phyloP scores from a whole-genome alignment of 2,797 vertebrate genomes.

The Hemitrygon akajei region DNA sequence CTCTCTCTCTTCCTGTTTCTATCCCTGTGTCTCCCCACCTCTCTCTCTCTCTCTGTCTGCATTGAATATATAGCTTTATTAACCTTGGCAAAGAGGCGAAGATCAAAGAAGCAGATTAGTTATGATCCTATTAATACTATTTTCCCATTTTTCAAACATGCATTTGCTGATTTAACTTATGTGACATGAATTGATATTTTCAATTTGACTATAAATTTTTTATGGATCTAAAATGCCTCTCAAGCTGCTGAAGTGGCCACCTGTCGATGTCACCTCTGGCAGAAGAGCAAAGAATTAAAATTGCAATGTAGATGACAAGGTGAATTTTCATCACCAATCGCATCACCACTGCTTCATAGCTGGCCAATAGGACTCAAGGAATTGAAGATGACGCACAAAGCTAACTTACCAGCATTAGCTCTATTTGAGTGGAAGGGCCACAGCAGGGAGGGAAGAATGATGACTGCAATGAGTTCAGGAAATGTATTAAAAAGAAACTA shows the following conservation, averaged over 20 bases:
- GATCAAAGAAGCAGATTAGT: background rate
- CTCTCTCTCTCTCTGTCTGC: background rate
- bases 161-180: background rate
- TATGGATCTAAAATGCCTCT: background rate
- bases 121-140: background rate
- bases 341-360: no score
- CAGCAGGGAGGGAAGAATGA: background rate
- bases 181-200: background rate
- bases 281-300: background rate
- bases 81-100: background rate
- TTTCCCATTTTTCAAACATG: background rate
- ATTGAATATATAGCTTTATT: no score
- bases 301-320: background rate
- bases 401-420: background rate
- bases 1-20: background rate
- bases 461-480: background rate
- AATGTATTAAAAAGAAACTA: background rate
- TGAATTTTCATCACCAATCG: background rate
- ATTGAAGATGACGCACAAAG: background rate
- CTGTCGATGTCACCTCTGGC: background rate
- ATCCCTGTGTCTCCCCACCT: background rate
- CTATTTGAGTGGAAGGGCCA: background rate
- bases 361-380: background rate
- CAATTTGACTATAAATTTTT: background rate
- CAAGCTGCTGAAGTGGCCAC: background rate